A percentile compares a stretch with the other conserved stretches of the same genome.
Evolutionary conservation across 2,113 vertebrate genomes (phyloP).

Genomic region (Mus pahari): DNA sequence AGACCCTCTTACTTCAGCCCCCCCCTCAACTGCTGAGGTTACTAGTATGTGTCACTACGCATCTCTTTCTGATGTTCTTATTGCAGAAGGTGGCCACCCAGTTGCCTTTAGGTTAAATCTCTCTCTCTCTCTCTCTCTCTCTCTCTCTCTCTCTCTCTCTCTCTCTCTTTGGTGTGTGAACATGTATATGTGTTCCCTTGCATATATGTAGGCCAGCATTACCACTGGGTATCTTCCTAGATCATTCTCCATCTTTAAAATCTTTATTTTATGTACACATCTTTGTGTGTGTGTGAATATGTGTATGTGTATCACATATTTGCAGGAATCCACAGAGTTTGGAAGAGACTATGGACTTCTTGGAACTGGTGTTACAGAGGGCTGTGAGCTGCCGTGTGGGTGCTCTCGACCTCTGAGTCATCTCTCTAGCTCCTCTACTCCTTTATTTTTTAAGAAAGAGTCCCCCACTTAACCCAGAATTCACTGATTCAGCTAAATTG

Average conservation of each 20-base stretch:
- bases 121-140: background rate
- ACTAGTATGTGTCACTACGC: background rate
- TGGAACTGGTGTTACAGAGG: background rate
- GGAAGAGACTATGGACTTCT: background rate
- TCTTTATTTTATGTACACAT: background rate
- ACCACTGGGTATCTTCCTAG: background rate
- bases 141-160: background rate
- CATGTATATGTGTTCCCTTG: background rate
- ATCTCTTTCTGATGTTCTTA: background rate
- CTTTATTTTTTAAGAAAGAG: background rate
- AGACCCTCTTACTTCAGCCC: background rate
- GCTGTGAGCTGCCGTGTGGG: too few relatives aligned
- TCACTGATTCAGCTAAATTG: background rate
- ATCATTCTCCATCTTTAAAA: background rate
- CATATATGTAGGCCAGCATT: too few relatives aligned
- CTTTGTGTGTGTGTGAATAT: background rate
- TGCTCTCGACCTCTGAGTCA: background rate
- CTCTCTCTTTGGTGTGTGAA: background rate
- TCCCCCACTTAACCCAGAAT: background rate
- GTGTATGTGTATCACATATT: background rate
- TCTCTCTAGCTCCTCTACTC: background rate
- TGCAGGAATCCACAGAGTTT: background rate
- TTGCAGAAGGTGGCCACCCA: background rate
- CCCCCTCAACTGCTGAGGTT: background rate
- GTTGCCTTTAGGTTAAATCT: background rate